Conservation (phyloP, 2,113 vertebrate genomes). For the Willisornis vidua region DNA sequence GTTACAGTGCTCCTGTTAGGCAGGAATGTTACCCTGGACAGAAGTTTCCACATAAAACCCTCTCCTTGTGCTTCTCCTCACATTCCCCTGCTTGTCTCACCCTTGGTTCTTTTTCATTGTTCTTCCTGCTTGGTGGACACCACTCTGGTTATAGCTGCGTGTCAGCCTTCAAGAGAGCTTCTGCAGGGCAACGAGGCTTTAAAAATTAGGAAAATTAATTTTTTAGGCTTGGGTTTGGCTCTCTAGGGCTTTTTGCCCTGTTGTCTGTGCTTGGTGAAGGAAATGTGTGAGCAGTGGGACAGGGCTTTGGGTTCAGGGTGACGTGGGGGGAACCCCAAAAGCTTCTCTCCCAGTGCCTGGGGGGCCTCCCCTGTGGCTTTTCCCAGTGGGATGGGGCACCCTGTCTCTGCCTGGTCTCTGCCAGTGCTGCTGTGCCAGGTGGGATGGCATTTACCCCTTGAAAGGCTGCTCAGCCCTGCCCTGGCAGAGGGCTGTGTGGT, state of each 20-base stretch:
- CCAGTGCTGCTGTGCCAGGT: not conserved
- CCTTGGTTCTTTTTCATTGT: conserved; percentile 10
- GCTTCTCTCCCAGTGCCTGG: not conserved
- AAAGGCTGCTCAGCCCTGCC: conserved; percentile 62
- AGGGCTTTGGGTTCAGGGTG: not conserved
- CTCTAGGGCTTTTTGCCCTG: not conserved
- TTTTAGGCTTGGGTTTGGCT: not conserved
- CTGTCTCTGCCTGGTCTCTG: not conserved
- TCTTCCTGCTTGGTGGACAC: not conserved
- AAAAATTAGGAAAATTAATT: not conserved
- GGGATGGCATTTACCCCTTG: conserved; percentile 62
- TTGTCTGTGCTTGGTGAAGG: not conserved
- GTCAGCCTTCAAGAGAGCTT: not conserved
- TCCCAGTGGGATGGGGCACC: not conserved
- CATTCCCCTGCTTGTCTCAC: not conserved
- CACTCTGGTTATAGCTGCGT: not conserved
- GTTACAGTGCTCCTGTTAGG: conserved; percentile 48
- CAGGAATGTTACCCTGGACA: conserved; percentile 26
- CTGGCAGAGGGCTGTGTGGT: conserved; percentile 69
- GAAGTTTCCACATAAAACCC: conserved; percentile 41
- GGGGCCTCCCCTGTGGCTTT: not conserved
- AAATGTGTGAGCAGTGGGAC: not conserved
- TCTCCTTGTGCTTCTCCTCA: not conserved
- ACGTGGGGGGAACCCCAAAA: not conserved
- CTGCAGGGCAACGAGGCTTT: not conserved